Conservation (phyloP, 2,888 invertebrate genomes). For the Tribolium freemani region DNA sequence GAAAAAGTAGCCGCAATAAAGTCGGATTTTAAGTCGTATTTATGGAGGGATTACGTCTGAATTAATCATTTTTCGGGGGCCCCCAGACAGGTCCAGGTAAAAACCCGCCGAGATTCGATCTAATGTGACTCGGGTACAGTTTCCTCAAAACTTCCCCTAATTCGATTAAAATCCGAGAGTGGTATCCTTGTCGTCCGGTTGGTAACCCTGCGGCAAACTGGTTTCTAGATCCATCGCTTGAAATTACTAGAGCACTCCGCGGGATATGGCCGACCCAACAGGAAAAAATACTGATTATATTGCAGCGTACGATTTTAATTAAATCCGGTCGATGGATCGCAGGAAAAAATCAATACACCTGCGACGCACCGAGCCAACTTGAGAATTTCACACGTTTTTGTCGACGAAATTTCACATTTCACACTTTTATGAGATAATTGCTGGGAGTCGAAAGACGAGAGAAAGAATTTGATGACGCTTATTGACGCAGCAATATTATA, state of each 20-base stretch:
- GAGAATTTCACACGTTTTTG: neutral
- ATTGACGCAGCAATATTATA: too few species aligned
- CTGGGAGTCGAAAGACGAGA: too few species aligned
- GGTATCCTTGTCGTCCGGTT: conserved; percentile 29
- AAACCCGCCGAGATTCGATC: conserved; percentile 12
- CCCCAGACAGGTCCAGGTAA: conserved; percentile 24
- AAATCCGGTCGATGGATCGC: conserved; percentile 20
- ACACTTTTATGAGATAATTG: too few species aligned
- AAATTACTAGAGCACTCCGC: conserved; percentile 51
- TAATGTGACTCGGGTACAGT: neutral
- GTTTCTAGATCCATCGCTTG: conserved; percentile 52
- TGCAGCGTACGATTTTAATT: conserved; percentile 27
- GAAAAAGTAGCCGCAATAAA: neutral
- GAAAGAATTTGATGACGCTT: too few species aligned
- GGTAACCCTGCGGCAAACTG: conserved; percentile 41
- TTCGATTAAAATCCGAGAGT: conserved; percentile 5
- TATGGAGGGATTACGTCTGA: neutral
- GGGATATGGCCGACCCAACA: conserved; percentile 31
- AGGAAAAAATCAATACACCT: conserved; percentile 29
- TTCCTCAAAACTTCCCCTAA: neutral
- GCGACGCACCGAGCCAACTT: neutral
- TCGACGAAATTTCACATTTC: too few species aligned
- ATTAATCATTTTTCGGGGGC: conserved; percentile 15
- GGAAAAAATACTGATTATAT: conserved; percentile 29
- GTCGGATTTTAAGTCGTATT: too few species aligned